Percentiles rank a stretch among this genome's conserved stretches.
Conservation (phyloP, 2,113 vertebrate genomes). For the Scomber colias region DNA sequence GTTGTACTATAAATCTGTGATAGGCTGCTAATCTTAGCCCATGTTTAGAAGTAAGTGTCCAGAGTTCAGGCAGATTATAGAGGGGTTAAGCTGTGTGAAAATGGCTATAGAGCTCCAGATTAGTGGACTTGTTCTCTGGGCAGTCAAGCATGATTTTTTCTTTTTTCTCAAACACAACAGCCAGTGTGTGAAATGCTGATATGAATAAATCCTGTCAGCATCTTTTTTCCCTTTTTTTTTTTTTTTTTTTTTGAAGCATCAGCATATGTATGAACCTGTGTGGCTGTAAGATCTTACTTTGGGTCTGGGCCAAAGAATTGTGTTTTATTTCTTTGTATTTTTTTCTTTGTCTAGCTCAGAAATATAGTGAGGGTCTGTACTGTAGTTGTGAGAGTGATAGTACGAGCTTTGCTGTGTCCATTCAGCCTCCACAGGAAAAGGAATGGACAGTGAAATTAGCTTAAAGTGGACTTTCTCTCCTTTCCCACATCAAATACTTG, state of each 20-base stretch:
- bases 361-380: background rate
- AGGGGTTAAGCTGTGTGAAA: slow-evolving; percentile 67
- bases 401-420: background rate
- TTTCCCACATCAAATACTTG: slow-evolving; percentile 19
- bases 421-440: background rate
- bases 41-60: slow-evolving; percentile 62
- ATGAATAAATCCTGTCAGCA: slow-evolving; percentile 21
- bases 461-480: slow-evolving; percentile 53
- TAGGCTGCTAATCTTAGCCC: slow-evolving; percentile 56
- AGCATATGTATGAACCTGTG: slow-evolving; percentile 7
- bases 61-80: slow-evolving; percentile 65
- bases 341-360: background rate
- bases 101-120: slow-evolving; percentile 55
- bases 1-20: slow-evolving; percentile 45
- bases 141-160: slow-evolving; percentile 8
- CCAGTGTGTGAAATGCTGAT: slow-evolving; percentile 17
- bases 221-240: background rate
- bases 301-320: background rate
- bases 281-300: background rate
- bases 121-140: slow-evolving; percentile 44
- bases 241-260: background rate
- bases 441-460: slow-evolving; percentile 3
- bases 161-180: slow-evolving; percentile 18
- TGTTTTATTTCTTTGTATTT: background rate
- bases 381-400: background rate